A percentile compares a stretch with the other conserved stretches of the same genome.
Evolutionary conservation across 1,140 invertebrate genomes (phyloP).

Genomic region (Pissodes strobi): DNA sequence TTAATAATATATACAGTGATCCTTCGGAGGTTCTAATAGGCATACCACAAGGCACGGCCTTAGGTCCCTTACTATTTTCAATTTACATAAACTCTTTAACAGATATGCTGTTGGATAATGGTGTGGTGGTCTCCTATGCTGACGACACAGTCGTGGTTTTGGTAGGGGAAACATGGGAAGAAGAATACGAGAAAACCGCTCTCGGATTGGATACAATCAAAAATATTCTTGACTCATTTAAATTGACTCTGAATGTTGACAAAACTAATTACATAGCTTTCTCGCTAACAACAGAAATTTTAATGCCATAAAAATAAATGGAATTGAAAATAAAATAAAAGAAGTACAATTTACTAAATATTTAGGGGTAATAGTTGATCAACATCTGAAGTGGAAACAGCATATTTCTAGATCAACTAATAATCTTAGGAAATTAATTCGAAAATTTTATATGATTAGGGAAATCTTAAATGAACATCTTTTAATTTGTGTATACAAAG

Average conservation of each 20-base stretch:
- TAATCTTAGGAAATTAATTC: too few species aligned
- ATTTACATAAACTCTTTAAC: slow-evolving; percentile 3
- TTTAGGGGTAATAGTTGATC: slow-evolving; percentile 3
- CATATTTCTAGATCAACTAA: slow-evolving; percentile 1
- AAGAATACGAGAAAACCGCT: background rate
- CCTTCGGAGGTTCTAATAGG: too few species aligned
- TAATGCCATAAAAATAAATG: slow-evolving; percentile 4
- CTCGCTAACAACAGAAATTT: background rate
- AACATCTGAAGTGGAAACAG: slow-evolving; percentile 5
- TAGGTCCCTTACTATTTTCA: too few species aligned
- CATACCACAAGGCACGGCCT: too few species aligned
- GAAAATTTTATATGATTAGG: too few species aligned
- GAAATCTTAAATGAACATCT: too few species aligned
- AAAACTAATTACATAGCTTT: background rate
- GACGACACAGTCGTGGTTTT: background rate
- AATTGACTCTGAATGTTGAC: background rate
- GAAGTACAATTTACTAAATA: background rate
- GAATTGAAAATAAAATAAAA: slow-evolving; percentile 7
- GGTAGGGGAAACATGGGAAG: background rate
- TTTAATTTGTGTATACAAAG: too few species aligned
- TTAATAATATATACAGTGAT: too few species aligned
- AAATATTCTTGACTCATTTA: background rate
- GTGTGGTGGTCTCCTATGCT: background rate
- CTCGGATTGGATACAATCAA: background rate
- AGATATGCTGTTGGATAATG: background rate